Evolutionary conservation across 2,797 vertebrate species (phyloP).

Genomic region (Falco novaeseelandiae): DNA sequence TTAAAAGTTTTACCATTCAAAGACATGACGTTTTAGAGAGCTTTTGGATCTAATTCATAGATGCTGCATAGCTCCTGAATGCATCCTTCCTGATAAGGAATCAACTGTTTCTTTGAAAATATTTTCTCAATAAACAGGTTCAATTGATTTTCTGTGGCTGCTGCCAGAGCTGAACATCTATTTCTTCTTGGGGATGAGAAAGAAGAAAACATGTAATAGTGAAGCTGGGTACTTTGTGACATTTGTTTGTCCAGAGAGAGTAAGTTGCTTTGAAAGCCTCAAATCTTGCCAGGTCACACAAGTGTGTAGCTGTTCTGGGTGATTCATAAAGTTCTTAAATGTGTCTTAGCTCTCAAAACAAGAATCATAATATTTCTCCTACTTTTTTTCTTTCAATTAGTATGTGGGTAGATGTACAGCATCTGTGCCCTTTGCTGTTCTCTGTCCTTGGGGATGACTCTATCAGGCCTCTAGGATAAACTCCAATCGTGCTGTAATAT

Average conservation of each 20-base stretch:
- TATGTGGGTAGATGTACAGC: not conserved
- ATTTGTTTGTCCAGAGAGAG: not conserved
- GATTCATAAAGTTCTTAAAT: not conserved
- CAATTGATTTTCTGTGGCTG: not conserved
- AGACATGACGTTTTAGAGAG: not conserved
- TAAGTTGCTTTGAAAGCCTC: not conserved
- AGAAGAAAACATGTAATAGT: not conserved
- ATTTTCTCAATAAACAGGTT: constrained; percentile 2
- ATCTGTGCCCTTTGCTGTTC: not conserved
- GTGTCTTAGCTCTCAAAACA: not conserved
- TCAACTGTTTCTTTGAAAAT: constrained; percentile 1
- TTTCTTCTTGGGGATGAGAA: not conserved
- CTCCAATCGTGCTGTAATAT: not conserved
- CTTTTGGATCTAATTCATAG: not conserved
- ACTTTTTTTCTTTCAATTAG: not conserved
- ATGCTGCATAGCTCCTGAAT: not conserved
- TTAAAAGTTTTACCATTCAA: not conserved
- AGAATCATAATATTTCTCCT: not conserved
- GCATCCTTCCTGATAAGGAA: not conserved
- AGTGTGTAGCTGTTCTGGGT: not conserved
- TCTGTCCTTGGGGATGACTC: not conserved
- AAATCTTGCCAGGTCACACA: not conserved
- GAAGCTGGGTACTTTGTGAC: not conserved
- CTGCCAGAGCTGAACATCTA: not conserved
- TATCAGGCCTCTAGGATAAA: not conserved